A percentile compares a stretch with the other conserved stretches of the same genome.
phyloP scores from a whole-genome alignment of 2,888 invertebrate species.

The Busseola fusca region DNA sequence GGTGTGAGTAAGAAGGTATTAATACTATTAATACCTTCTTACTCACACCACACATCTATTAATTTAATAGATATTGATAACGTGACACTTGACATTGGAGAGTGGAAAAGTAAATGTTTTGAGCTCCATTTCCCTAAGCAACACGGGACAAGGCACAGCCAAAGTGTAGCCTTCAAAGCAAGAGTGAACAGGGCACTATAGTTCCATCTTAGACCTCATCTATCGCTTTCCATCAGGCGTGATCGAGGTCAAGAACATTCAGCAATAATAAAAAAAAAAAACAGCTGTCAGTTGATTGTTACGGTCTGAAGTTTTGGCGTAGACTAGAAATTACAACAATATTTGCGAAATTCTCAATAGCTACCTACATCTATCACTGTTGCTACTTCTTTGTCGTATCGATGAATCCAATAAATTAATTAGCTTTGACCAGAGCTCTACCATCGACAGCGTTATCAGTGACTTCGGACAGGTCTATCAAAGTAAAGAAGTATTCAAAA shows the following conservation, averaged over 20 bases:
- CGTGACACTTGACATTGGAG: background rate
- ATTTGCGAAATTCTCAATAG: background rate
- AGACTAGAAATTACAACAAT: background rate
- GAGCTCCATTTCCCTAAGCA: background rate
- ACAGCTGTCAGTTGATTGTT: background rate
- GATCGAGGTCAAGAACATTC: background rate
- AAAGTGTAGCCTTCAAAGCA: background rate
- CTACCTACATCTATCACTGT: background rate
- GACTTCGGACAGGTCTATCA: background rate
- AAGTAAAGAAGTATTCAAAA: background rate
- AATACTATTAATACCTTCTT: too few relatives aligned
- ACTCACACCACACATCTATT: too few relatives aligned
- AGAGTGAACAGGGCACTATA: background rate
- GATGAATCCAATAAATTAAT: slow-evolving; percentile 1
- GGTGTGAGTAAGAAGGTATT: background rate
- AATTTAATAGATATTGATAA: background rate
- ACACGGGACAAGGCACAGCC: background rate
- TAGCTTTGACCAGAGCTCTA: background rate
- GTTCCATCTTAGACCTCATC: background rate
- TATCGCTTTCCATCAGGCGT: background rate
- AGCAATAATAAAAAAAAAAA: background rate
- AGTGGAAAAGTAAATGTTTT: background rate
- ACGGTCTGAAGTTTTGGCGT: background rate
- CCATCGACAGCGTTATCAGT: background rate
- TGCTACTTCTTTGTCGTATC: background rate